A percentile compares a stretch with the other conserved stretches of the same genome.
These are phyloP conservation scores for Ochotona curzoniae DNA, from an alignment of 2,113 vertebrate genomes.

Conservation along the genomic window DNA sequence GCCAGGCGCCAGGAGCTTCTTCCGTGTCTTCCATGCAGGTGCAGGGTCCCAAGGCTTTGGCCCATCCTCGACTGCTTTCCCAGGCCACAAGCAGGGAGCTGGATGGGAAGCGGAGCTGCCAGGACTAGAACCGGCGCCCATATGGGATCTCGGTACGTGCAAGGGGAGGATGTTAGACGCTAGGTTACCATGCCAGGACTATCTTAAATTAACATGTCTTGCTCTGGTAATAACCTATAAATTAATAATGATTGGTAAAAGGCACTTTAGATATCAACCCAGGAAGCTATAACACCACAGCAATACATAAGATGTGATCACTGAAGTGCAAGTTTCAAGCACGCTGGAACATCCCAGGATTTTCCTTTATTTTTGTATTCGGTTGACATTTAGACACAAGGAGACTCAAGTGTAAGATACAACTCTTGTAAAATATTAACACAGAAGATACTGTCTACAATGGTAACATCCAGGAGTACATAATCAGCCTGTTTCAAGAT, in stretches of 20 bases:
- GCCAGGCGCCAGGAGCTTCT: too few relatives aligned
- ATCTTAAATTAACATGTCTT: too few relatives aligned
- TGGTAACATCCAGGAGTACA: background rate
- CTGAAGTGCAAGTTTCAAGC: background rate
- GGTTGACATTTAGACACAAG: constrained; percentile 4
- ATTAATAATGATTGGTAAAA: background rate
- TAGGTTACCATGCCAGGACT: too few relatives aligned
- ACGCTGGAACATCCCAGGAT: background rate
- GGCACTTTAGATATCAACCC: background rate
- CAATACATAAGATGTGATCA: background rate
- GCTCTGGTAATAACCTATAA: constrained; percentile 11
- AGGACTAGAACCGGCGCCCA: too few relatives aligned
- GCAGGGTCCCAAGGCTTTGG: too few relatives aligned
- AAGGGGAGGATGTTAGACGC: too few relatives aligned
- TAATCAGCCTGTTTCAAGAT: background rate
- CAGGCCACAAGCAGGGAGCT: too few relatives aligned
- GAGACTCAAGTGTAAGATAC: background rate
- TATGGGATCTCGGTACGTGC: too few relatives aligned
- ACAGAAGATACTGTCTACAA: background rate
- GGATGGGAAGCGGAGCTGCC: too few relatives aligned
- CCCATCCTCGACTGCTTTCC: too few relatives aligned
- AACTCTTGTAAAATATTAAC: background rate
- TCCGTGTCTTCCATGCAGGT: too few relatives aligned
- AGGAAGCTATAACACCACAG: background rate
- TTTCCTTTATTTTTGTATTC: constrained; percentile 7